These are phyloP conservation scores for Nothura maculosa DNA, from an alignment of 2,797 vertebrate species.

Conservation along the genomic window DNA sequence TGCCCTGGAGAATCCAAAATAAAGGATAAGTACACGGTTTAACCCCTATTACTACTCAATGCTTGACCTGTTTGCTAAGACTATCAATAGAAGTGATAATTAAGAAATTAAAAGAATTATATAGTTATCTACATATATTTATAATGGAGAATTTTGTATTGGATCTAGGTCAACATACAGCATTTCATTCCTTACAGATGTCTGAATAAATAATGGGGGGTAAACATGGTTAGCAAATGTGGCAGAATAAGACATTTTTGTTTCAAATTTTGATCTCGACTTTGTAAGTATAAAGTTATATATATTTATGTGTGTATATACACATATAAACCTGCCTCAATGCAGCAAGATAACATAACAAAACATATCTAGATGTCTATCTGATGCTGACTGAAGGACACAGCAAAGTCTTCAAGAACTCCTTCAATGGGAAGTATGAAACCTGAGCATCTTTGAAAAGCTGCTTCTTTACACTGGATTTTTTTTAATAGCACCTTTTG, in stretches of 20 bases:
- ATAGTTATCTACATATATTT: not conserved
- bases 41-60: not conserved
- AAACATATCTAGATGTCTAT: not conserved
- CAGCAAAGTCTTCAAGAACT: not conserved
- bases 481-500: not conserved
- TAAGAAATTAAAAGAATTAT: not conserved
- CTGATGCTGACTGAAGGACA: not conserved
- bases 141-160: not conserved
- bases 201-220: not conserved
- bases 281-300: not conserved
- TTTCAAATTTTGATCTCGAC: not conserved
- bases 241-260: not conserved
- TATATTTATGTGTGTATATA: too few relatives aligned
- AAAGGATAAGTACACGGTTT: not conserved
- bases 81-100: rapidly evolving
- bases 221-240: not conserved
- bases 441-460: not conserved
- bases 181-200: not conserved
- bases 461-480: not conserved
- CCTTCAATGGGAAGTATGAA: not conserved
- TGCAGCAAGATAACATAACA: rapidly evolving
- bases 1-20: not conserved
- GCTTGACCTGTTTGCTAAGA: not conserved
- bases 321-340: not conserved
- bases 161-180: not conserved